Evolutionary conservation across 2,113 vertebrate genomes (phyloP).

Genomic region (Thunnus maccoyii): DNA sequence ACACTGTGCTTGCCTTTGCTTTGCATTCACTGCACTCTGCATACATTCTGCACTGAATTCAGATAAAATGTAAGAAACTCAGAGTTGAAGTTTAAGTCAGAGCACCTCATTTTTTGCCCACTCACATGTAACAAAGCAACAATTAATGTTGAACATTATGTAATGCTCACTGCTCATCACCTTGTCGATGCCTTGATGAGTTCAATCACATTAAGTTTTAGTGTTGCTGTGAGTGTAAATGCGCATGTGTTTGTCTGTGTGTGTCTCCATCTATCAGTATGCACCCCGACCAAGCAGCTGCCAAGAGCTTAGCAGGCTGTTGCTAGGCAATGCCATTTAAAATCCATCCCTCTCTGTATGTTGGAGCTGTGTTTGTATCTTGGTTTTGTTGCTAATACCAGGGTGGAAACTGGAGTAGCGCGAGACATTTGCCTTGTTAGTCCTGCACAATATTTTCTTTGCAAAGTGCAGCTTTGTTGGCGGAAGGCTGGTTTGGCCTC

Average conservation of each 20-base stretch:
- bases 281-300: slow-evolving; percentile 70
- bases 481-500: slow-evolving; percentile 29
- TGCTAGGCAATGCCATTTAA: slow-evolving; percentile 83
- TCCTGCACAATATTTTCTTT: slow-evolving; percentile 35
- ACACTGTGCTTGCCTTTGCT: too few relatives aligned
- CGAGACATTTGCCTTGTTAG: slow-evolving; percentile 38
- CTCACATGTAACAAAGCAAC: slow-evolving; percentile 5
- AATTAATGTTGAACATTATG: slow-evolving; percentile 23
- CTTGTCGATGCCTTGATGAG: slow-evolving; percentile 48
- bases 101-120: neutral
- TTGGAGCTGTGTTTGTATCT: slow-evolving; percentile 66
- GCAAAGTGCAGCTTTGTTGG: slow-evolving; percentile 40
- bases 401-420: slow-evolving; percentile 34
- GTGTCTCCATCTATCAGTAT: slow-evolving; percentile 72
- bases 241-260: neutral
- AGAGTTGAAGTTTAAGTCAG: slow-evolving; percentile 2
- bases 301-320: slow-evolving; percentile 79
- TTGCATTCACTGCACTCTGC: too few relatives aligned
- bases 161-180: slow-evolving; percentile 26
- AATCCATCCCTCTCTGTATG: slow-evolving; percentile 67
- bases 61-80: neutral
- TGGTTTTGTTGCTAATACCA: slow-evolving; percentile 51
- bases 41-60: neutral
- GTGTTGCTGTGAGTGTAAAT: slow-evolving; percentile 16
- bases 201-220: slow-evolving; percentile 53